phyloP scores from a whole-genome alignment of 2,797 vertebrate genomes.

The Podarcis lilfordi region DNA sequence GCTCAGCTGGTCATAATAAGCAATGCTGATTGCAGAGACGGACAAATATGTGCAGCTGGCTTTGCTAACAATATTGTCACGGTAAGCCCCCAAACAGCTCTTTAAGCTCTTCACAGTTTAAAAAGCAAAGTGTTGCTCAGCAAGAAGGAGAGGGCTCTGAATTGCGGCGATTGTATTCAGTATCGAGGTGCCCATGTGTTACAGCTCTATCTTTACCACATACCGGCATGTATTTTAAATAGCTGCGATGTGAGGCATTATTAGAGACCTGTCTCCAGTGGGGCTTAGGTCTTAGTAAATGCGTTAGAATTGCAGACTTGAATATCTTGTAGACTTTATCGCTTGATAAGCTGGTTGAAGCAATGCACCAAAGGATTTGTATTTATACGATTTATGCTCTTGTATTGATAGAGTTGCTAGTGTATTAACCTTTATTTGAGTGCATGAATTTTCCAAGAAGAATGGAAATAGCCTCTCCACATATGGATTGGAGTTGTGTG shows the following conservation, averaged over 20 bases:
- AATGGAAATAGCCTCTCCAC: neutral
- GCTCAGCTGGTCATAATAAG: neutral
- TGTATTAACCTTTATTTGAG: slow-evolving; percentile 20
- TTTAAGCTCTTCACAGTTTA: neutral
- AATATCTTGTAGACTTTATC: neutral
- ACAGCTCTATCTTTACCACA: too few relatives aligned
- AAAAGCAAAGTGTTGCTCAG: neutral
- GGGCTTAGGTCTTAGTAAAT: neutral
- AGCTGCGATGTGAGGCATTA: too few relatives aligned
- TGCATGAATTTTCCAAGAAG: slow-evolving; percentile 57
- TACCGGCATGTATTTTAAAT: too few relatives aligned
- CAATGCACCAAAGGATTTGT: neutral
- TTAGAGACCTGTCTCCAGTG: neutral
- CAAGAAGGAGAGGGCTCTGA: neutral
- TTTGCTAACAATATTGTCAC: neutral
- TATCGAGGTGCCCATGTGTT: neutral
- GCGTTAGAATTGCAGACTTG: neutral
- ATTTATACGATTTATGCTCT: neutral
- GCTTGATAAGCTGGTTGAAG: neutral
- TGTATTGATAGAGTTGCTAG: neutral
- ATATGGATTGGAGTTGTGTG: neutral
- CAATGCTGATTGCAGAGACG: neutral
- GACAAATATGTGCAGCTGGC: neutral
- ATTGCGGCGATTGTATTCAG: neutral
- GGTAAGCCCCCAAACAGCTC: neutral